A percentile compares a stretch with the other conserved stretches of the same genome.
phyloP scores from a whole-genome alignment of 2,797 vertebrate species.

The Gephyroberyx darwinii region DNA sequence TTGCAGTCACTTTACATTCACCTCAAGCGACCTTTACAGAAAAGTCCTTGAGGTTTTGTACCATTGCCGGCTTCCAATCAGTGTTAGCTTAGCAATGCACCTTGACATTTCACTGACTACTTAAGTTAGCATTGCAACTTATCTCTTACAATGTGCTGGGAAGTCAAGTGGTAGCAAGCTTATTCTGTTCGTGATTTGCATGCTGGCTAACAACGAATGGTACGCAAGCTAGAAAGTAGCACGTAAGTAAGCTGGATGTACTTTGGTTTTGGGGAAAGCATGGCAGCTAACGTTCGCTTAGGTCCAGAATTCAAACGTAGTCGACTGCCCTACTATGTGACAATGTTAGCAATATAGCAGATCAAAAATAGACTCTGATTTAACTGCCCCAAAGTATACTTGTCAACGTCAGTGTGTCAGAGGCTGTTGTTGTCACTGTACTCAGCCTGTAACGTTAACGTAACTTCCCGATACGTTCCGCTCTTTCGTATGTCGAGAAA shows the following conservation, averaged over 20 bases:
- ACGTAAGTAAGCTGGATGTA: no score
- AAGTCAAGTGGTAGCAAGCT: no score
- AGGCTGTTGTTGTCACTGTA: no score
- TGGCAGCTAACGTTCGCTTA: background rate
- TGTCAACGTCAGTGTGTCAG: no score
- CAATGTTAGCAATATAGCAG: background rate
- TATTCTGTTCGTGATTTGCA: no score
- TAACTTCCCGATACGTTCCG: no score
- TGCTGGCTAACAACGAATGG: background rate
- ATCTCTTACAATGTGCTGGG: no score
- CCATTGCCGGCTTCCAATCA: background rate
- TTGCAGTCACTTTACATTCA: background rate
- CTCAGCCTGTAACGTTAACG: no score
- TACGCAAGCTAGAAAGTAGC: no score
- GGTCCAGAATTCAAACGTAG: background rate
- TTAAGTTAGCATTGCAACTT: no score
- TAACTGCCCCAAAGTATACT: no score
- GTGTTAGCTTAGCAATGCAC: conserved; percentile 7
- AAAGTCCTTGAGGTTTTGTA: conserved; percentile 66
- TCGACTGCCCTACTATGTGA: background rate
- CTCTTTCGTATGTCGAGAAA: no score
- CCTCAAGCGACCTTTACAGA: conserved; percentile 36
- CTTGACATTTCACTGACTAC: background rate
- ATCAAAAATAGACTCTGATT: background rate
- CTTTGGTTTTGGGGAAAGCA: background rate